A percentile compares a stretch with the other conserved stretches of the same genome.
Conservation (phyloP, 1,140 invertebrate species). For the Ips typographus region DNA sequence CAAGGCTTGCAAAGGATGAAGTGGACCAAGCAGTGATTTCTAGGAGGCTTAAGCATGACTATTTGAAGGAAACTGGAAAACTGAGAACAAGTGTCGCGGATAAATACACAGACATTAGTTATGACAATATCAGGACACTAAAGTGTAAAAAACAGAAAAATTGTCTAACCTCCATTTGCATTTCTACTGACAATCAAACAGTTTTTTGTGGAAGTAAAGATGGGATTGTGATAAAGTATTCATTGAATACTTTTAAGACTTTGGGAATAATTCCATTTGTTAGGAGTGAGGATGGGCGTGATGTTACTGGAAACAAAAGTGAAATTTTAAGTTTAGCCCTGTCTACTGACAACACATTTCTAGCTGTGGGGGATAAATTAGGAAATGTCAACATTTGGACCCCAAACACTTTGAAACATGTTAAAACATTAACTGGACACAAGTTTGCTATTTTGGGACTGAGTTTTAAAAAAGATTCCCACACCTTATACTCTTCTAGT, state of each 20-base stretch:
- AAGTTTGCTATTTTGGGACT: constrained; percentile 75
- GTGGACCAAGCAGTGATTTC: constrained; percentile 68
- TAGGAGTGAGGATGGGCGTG: constrained; percentile 50
- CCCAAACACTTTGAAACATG: constrained; percentile 69
- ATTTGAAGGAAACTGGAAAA: constrained; percentile 81
- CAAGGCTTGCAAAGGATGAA: constrained; percentile 54
- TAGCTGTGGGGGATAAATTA: constrained; percentile 77
- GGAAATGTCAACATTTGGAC: constrained; percentile 84
- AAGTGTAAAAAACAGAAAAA: constrained; percentile 74
- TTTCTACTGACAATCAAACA: constrained; percentile 73
- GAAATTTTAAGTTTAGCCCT: constrained; percentile 73
- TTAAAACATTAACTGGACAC: constrained; percentile 83
- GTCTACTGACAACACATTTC: constrained; percentile 81
- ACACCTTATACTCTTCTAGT: constrained; percentile 83
- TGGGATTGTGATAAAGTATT: constrained; percentile 85
- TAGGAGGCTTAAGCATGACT: constrained; percentile 76
- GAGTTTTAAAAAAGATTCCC: constrained; percentile 83
- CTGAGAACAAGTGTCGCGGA: constrained; percentile 74
- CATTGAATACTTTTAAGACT: constrained; percentile 57
- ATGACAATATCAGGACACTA: constrained; percentile 56
- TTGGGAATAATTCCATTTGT: constrained; percentile 56
- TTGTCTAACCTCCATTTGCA: constrained; percentile 78
- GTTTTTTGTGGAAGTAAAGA: constrained; percentile 88
- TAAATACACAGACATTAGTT: constrained; percentile 58
- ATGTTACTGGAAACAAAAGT: constrained; percentile 58